Evolutionary conservation across 2,797 vertebrate genomes (phyloP), one percentile per base, ranked within the genome.

Genomic region (Hoplostethus atlanticus): DNA sequence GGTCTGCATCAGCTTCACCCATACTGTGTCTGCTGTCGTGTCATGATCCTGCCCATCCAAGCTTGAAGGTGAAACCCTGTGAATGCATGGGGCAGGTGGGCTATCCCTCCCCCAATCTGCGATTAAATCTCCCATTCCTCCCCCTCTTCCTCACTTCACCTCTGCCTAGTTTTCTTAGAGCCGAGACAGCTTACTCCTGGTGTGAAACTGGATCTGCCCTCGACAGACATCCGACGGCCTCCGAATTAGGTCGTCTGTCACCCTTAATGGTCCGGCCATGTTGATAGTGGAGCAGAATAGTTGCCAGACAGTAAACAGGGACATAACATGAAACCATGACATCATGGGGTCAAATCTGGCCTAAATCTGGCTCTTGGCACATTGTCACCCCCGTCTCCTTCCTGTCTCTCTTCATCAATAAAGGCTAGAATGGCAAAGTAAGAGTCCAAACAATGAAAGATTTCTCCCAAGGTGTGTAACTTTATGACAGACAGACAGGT

Each of bases 1-100:
- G 44, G 31, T 57, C 51, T 58, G 56, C 40, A 17, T 11, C 34
- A 38, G 44, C 42, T 38, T 78, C 51, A 48, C 28, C 42, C n/a
- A 11, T 51, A 10, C 50, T 9, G 21, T 21, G 21, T 21, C 63
- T 64, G 31, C 47, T 17, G 5, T 28, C 68, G 48, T 61, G 25
- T 47, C 10, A 21, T 15, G 15, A 38, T 34, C 17, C 36, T 38
- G 50, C 50, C 36, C 11, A 1, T 38, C 34, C 46, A 44, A n/a
- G 44, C 51, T 56, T 21, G 6, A 40, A 46, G 31, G 13, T 56
- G 6, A 15, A 28, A 15, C 21, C 50, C 47, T 5, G 15, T 30
- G 6, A 51, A 9, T 16, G 47, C 25, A 36, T 11, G 17, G 31
- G 46, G 21, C 62, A 51, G 25, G 47, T 46, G 68, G 38, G 47